Conservation (phyloP, 2,113 vertebrate species). For the Saccopteryx leptura region DNA sequence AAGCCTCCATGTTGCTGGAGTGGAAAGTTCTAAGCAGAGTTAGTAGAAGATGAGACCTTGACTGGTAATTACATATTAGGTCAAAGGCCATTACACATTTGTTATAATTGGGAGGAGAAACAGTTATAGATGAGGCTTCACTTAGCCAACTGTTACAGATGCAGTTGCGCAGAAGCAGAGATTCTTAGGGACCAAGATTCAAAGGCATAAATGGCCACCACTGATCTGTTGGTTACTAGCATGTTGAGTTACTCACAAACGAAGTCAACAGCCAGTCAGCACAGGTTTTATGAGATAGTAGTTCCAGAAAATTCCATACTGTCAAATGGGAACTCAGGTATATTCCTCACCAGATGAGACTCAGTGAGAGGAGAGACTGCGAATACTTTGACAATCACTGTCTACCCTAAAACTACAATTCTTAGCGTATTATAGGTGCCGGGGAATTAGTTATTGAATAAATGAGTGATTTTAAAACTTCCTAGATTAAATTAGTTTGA, state of each 20-base stretch:
- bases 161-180: background rate
- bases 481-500: background rate
- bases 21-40: background rate
- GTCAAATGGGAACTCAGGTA: background rate
- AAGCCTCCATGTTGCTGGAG: background rate
- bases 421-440: background rate
- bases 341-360: background rate
- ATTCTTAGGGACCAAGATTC: background rate
- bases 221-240: background rate
- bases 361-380: background rate
- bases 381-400: background rate
- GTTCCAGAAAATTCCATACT: background rate
- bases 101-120: background rate
- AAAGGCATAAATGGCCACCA: background rate
- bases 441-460: background rate
- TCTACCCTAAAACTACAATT: background rate
- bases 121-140: background rate
- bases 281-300: background rate
- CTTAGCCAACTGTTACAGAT: background rate
- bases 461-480: background rate
- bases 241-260: background rate
- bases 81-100: background rate
- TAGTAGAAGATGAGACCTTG: background rate
- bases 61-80: background rate
- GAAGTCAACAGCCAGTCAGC: background rate